phyloP scores from a whole-genome alignment of 2,797 vertebrate genomes.

The Molossus alvarezi region DNA sequence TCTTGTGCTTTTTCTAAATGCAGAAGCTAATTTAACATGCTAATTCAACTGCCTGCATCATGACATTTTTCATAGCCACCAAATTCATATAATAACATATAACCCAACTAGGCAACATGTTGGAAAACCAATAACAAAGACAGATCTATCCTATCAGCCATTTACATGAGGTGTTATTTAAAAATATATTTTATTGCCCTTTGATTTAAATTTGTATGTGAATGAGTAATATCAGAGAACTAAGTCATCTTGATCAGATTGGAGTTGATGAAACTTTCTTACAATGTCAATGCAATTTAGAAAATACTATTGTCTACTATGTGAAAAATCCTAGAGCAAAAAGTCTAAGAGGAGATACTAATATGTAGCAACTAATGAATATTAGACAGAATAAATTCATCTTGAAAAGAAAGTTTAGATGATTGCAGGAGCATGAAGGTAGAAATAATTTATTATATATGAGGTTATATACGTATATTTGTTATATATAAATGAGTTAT shows the following conservation, averaged over 20 bases:
- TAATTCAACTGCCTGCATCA: constrained; percentile 36
- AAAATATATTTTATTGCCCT: constrained; percentile 62
- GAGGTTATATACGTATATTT: not conserved
- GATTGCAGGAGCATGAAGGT: not conserved
- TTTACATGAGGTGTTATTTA: constrained; percentile 70
- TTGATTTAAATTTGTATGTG: constrained; percentile 66
- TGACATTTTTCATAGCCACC: constrained; percentile 66
- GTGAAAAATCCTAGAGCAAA: constrained; percentile 44
- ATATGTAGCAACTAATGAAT: not conserved
- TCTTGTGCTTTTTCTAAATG: constrained; percentile 5
- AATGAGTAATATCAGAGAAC: constrained; percentile 73
- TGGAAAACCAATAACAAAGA: constrained; percentile 58
- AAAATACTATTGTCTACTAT: not conserved
- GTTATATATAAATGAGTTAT: not conserved
- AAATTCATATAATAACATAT: constrained; percentile 78
- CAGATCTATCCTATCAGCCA: constrained; percentile 71
- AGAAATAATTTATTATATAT: not conserved
- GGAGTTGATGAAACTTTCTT: not conserved
- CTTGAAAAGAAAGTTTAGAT: not conserved
- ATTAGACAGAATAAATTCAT: constrained; percentile 40
- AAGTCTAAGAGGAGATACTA: not conserved
- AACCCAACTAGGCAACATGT: constrained; percentile 41
- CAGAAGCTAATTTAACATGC: not conserved
- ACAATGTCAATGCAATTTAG: not conserved
- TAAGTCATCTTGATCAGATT: constrained; percentile 39